phyloP scores from a whole-genome alignment of 2,797 vertebrate genomes.

The Bucorvus abyssinicus region DNA sequence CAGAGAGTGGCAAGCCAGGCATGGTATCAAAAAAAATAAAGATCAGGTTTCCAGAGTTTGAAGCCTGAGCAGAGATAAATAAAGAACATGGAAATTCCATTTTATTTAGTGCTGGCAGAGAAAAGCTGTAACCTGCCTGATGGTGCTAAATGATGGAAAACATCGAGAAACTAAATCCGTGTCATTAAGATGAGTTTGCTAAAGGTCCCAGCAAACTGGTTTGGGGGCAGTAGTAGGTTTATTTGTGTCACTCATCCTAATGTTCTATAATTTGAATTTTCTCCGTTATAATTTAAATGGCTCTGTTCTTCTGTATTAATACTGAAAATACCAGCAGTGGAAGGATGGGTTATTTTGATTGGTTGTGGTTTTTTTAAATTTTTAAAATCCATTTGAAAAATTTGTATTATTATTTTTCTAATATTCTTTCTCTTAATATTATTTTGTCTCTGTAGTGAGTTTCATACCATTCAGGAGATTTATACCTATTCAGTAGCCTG shows the following conservation, averaged over 20 bases:
- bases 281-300: background rate
- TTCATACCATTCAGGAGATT: background rate
- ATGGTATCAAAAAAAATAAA: background rate
- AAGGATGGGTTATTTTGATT: rapidly evolving
- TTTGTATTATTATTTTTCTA: no score
- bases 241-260: background rate
- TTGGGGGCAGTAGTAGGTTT: background rate
- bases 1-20: background rate
- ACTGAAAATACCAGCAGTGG: background rate
- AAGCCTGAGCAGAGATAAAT: background rate
- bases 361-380: background rate
- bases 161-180: background rate
- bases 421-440: no score
- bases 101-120: background rate
- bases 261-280: background rate
- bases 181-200: background rate
- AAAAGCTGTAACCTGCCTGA: background rate
- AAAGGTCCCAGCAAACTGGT: background rate
- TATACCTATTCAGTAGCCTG: background rate
- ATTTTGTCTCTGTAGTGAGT: background rate
- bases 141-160: background rate
- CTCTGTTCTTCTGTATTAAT: background rate
- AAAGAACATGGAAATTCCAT: background rate
- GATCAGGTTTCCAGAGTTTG: background rate
- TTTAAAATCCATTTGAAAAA: background rate